phyloP scores from a whole-genome alignment of 1,140 invertebrate species.

The Colletes latitarsis region DNA sequence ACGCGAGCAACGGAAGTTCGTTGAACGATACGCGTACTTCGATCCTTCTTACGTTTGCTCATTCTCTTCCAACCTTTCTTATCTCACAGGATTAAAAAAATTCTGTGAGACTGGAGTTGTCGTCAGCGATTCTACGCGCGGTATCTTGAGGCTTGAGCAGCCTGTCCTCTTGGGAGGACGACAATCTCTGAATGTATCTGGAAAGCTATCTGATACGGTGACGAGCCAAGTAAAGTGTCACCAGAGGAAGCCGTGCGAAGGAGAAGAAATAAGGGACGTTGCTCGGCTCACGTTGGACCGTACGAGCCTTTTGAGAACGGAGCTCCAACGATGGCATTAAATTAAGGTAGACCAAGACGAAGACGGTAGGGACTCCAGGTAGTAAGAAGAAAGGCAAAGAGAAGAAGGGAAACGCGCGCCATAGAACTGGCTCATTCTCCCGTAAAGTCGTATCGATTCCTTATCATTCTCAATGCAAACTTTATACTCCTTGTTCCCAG shows the following conservation, averaged over 20 bases:
- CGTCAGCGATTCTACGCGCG: slow-evolving; percentile 23
- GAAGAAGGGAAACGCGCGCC: neutral
- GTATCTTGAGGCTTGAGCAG: slow-evolving; percentile 41
- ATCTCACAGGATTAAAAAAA: slow-evolving; percentile 53
- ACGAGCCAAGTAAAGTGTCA: slow-evolving; percentile 47
- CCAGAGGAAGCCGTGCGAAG: slow-evolving; percentile 1
- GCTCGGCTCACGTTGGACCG: slow-evolving; percentile 40
- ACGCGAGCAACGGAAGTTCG: neutral
- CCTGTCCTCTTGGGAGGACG: slow-evolving; percentile 32
- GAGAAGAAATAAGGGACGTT: slow-evolving; percentile 42
- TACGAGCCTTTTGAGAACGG: slow-evolving; percentile 54
- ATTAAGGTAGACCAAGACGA: slow-evolving; percentile 16
- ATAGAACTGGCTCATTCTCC: neutral
- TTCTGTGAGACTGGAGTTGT: slow-evolving; percentile 31
- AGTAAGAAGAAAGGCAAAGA: neutral
- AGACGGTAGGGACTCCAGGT: neutral
- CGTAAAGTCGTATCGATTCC: slow-evolving; percentile 32
- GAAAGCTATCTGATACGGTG: slow-evolving; percentile 52
- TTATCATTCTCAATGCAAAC: slow-evolving; percentile 51
- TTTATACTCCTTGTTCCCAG: slow-evolving; percentile 25
- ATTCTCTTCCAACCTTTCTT: neutral
- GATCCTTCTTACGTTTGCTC: neutral
- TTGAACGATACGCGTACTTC: neutral
- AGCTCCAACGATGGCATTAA: slow-evolving; percentile 44
- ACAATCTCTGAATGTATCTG: slow-evolving; percentile 51